phyloP scores from a whole-genome alignment of 2,888 invertebrate genomes.

The Apotomis turbidana region DNA sequence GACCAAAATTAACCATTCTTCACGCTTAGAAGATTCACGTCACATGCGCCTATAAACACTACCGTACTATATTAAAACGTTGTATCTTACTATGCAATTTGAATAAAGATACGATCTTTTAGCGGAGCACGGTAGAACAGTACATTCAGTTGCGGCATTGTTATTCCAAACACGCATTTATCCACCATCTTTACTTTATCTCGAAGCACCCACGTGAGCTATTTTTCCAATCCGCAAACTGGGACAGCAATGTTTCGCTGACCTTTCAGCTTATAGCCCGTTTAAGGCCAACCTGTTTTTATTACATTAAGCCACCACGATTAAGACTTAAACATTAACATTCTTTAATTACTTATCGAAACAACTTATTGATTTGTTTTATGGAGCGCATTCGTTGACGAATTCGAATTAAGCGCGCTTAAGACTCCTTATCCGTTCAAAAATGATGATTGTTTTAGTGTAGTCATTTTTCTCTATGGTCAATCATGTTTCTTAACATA shows the following conservation, averaged over 20 bases:
- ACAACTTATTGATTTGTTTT: slow-evolving; percentile 31
- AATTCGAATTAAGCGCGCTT: slow-evolving; percentile 17
- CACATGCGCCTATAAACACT: slow-evolving; percentile 43
- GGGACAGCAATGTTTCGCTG: slow-evolving; percentile 77
- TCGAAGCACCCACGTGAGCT: slow-evolving; percentile 69
- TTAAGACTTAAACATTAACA: slow-evolving; percentile 41
- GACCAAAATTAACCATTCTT: slow-evolving; percentile 60
- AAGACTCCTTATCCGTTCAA: too few species aligned
- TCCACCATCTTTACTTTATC: slow-evolving; percentile 43
- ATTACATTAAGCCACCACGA: slow-evolving; percentile 40
- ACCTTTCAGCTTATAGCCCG: slow-evolving; percentile 76
- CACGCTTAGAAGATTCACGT: slow-evolving; percentile 15
- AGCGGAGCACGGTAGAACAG: too few species aligned
- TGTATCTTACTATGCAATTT: too few species aligned
- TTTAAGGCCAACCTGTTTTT: slow-evolving; percentile 73
- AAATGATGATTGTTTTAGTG: too few species aligned
- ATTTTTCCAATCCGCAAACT: slow-evolving; percentile 71
- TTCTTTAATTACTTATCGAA: slow-evolving; percentile 34
- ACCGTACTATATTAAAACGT: too few species aligned
- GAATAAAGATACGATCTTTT: too few species aligned
- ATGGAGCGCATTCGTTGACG: slow-evolving; percentile 18
- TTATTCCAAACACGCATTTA: slow-evolving; percentile 29
- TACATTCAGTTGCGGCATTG: neutral
- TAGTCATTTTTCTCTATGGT: too few species aligned
- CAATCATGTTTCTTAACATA: too few species aligned